Conservation (phyloP, 2,797 vertebrate genomes). For the Hydrocynus forskahlii region DNA sequence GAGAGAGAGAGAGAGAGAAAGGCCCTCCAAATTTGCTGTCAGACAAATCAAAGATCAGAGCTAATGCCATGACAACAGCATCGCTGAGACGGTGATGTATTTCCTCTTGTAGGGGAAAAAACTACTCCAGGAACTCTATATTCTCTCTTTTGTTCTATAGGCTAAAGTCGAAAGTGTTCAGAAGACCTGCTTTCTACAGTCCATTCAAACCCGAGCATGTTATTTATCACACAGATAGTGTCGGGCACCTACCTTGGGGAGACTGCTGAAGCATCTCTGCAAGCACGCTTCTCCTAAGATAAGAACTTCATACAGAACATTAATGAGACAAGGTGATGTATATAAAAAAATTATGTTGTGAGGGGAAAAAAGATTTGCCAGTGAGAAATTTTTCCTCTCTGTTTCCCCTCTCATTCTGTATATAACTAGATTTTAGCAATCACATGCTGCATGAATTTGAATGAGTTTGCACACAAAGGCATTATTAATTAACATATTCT, state of each 20-base stretch:
- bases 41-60: constrained; percentile 48
- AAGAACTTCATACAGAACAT: background rate
- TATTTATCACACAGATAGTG: background rate
- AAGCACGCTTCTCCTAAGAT: background rate
- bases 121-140: constrained; percentile 22
- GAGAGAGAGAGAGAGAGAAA: constrained; percentile 9
- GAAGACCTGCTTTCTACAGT: background rate
- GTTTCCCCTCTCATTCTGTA: constrained; percentile 57
- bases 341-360: constrained; percentile 9
- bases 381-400: constrained; percentile 29
- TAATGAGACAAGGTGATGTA: constrained; percentile 13
- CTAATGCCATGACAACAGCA: constrained; percentile 46
- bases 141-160: constrained; percentile 14
- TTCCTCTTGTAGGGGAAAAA: constrained; percentile 23
- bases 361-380: constrained; percentile 41
- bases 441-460: constrained; percentile 60
- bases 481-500: constrained; percentile 73
- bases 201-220: background rate
- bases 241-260: background rate
- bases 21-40: constrained; percentile 48
- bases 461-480: constrained; percentile 63
- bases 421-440: constrained; percentile 59
- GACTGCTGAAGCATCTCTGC: background rate
- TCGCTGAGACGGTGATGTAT: constrained; percentile 26
- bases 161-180: background rate